Percentiles rank a stretch among this genome's conserved stretches.
Conservation (phyloP, 2,797 vertebrate species). For the Xenentodon cancila region DNA sequence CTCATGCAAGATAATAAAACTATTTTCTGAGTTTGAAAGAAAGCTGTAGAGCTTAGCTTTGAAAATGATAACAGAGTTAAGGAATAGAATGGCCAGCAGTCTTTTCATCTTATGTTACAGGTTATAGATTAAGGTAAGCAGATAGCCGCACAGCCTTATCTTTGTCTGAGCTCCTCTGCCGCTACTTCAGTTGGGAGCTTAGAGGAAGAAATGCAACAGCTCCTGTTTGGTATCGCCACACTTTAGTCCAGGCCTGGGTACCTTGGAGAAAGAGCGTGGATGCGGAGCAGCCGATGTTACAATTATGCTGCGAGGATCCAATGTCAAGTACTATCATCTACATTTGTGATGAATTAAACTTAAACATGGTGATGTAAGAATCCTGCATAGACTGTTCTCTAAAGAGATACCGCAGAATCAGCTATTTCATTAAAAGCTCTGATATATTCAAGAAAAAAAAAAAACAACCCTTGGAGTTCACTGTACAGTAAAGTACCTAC, state of each 20-base stretch:
- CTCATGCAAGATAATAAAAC: slow-evolving; percentile 67
- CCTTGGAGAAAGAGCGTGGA: slow-evolving; percentile 7
- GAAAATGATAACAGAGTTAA: slow-evolving; percentile 75
- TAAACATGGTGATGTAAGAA: too few species aligned
- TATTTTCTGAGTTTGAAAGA: slow-evolving; percentile 53
- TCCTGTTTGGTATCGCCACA: slow-evolving; percentile 35
- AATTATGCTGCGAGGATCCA: too few species aligned
- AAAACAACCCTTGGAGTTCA: too few species aligned
- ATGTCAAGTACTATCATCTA: too few species aligned
- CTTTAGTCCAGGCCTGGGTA: slow-evolving; percentile 43
- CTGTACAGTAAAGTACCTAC: too few species aligned
- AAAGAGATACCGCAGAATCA: too few species aligned
- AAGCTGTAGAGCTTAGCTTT: slow-evolving; percentile 65
- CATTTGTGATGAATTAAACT: too few species aligned
- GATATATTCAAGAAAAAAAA: too few species aligned
- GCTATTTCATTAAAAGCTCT: too few species aligned
- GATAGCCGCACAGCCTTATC: slow-evolving; percentile 70
- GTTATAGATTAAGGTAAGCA: slow-evolving; percentile 82
- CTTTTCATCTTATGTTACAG: slow-evolving; percentile 71
- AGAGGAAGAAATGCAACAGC: slow-evolving; percentile 62
- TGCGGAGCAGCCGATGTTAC: slow-evolving; percentile 5
- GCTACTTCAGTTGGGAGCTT: slow-evolving; percentile 69
- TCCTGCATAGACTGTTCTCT: too few species aligned
- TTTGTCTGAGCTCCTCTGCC: slow-evolving; percentile 66
- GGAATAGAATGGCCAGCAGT: slow-evolving; percentile 67